Conservation (phyloP, 2,888 invertebrate genomes). For the Entomobrya proxima region DNA sequence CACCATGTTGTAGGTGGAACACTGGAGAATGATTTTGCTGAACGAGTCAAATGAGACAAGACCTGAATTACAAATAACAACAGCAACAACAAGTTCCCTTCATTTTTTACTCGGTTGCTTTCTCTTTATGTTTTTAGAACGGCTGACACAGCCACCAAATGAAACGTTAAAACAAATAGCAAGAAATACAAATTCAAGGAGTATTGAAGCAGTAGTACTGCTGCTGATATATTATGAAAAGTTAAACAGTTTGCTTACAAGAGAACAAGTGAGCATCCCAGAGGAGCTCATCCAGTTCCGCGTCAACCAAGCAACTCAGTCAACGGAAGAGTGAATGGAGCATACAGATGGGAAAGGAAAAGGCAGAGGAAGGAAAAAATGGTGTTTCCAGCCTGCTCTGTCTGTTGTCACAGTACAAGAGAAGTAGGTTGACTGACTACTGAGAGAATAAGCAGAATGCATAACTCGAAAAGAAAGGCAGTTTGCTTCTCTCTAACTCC, state of each 20-base stretch:
- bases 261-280: slow-evolving; percentile 40
- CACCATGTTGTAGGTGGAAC: slow-evolving; percentile 8
- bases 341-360: neutral
- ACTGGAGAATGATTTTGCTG: slow-evolving; percentile 1
- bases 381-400: slow-evolving; percentile 13
- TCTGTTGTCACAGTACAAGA: neutral
- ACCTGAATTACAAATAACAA: slow-evolving; percentile 46
- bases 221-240: slow-evolving; percentile 21
- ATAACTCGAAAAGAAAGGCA: neutral
- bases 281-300: slow-evolving; percentile 51
- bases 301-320: slow-evolving; percentile 45
- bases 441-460: neutral
- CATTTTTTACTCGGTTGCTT: slow-evolving; percentile 46
- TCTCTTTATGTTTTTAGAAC: neutral
- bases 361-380: slow-evolving; percentile 17
- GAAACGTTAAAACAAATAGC: slow-evolving; percentile 19
- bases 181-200: slow-evolving; percentile 34
- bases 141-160: neutral
- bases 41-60: slow-evolving; percentile 29
- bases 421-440: slow-evolving; percentile 25
- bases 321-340: slow-evolving; percentile 55
- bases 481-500: neutral
- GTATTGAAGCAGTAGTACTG: neutral
- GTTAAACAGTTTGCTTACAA: slow-evolving; percentile 48
- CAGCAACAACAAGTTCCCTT: slow-evolving; percentile 13